Conservation (phyloP, 2,888 invertebrate species). For the Scaptomyza caliginosa region DNA sequence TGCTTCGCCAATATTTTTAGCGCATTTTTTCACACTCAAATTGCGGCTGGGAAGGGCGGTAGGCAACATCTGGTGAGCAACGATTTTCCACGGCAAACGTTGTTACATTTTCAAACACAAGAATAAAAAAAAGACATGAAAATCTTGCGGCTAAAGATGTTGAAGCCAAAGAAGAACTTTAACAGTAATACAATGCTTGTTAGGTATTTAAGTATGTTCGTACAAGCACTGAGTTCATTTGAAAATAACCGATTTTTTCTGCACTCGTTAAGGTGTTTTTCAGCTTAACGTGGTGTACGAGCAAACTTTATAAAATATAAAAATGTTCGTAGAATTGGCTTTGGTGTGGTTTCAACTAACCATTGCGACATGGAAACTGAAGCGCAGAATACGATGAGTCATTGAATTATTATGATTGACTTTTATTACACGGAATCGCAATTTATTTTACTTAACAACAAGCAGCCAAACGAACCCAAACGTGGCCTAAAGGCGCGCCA, state of each 20-base stretch:
- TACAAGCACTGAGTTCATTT: background rate
- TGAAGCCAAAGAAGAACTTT: constrained; percentile 15
- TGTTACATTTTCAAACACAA: constrained; percentile 2
- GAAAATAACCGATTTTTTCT: constrained; percentile 4
- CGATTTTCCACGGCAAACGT: background rate
- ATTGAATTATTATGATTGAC: constrained; percentile 80
- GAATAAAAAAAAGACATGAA: constrained; percentile 7
- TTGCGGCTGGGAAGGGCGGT: constrained; percentile 8
- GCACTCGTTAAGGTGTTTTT: background rate
- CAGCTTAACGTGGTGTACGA: constrained; percentile 12
- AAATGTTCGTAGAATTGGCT: constrained; percentile 14
- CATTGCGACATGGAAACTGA: constrained; percentile 22
- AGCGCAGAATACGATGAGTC: constrained; percentile 59
- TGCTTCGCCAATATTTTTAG: constrained; percentile 56
- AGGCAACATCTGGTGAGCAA: constrained; percentile 34
- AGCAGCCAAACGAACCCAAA: constrained; percentile 37
- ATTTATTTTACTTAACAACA: constrained; percentile 80
- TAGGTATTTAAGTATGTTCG: background rate
- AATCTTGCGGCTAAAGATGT: background rate
- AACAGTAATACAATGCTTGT: constrained; percentile 9
- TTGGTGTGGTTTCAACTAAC: constrained; percentile 15
- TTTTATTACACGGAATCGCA: constrained; percentile 78
- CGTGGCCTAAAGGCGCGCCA: constrained; percentile 16
- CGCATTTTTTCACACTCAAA: constrained; percentile 34
- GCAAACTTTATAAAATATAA: background rate